These are phyloP conservation scores for Heliconius hortense DNA, from an alignment of 2,888 invertebrate genomes.

Conservation along the genomic window DNA sequence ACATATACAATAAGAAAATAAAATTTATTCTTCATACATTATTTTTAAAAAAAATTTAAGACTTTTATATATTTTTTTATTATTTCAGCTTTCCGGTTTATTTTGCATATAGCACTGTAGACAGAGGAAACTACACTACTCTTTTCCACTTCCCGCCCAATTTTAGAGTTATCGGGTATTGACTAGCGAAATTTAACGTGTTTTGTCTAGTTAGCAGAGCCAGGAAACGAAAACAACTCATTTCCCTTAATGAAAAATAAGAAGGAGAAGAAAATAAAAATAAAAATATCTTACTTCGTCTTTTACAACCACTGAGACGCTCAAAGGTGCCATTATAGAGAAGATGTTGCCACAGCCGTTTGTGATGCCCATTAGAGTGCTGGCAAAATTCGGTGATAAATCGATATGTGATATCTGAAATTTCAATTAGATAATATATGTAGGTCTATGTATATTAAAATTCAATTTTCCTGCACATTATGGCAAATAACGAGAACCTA, in stretches of 20 bases:
- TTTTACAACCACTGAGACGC: conserved; percentile 86
- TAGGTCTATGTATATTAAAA: too few species aligned
- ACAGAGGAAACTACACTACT: background rate
- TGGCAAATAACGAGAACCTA: background rate
- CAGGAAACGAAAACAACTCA: too few species aligned
- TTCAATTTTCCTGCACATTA: background rate
- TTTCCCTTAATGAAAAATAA: too few species aligned
- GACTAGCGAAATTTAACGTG: background rate
- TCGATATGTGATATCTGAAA: conserved; percentile 89
- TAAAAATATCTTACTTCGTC: conserved; percentile 76
- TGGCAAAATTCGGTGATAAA: conserved; percentile 91
- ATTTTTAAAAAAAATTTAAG: too few species aligned
- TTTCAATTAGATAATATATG: background rate
- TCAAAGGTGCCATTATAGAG: conserved; percentile 89
- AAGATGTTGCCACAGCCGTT: conserved; percentile 90
- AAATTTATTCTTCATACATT: too few species aligned
- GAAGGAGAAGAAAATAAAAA: conserved; percentile 10
- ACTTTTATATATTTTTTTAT: too few species aligned
- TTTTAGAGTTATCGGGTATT: background rate
- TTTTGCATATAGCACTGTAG: background rate
- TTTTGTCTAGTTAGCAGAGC: too few species aligned
- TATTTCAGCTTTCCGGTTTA: background rate
- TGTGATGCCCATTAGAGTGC: conserved; percentile 92
- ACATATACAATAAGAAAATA: too few species aligned
- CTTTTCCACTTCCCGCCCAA: background rate